Base-by-base conservation (phyloP, 2,797 vertebrate genomes). In the Picus viridis region DNA sequence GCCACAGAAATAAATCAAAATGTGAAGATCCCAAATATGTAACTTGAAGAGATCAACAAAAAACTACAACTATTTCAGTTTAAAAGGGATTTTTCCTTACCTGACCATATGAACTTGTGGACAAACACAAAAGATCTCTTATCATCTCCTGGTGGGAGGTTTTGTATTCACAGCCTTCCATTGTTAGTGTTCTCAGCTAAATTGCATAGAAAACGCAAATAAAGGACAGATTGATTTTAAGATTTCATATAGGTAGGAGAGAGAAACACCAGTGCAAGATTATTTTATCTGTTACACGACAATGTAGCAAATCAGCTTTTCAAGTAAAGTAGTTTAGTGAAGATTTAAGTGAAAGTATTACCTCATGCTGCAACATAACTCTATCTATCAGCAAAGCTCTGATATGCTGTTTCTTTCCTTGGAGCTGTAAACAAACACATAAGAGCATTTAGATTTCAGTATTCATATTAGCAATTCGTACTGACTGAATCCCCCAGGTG, bases 351-450 rank as follows among this genome's bases (percentile, higher is more conserved):
- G 83, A 24, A 96, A 89, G 69, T 34, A 83, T 96, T 98, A 99
- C 99, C 98, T 99, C 99, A 83, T 99, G 99, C 95, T 99, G 99
- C 86, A 99, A 98, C 99, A 99, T 99, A 74, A 99, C 99, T 96
- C 99, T 97, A 97, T 99, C 99, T 63, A 99, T 99, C 49, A 99
- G 97, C 49, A 99, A 96, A 64, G 99, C 99, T 98, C 99, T 98
- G 96, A 99, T 99, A 96, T 99, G 99, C 58, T 98, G 98, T 89
- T 99, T 99, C 97, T 98, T 99, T 73, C 99, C 99, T 56, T 98
- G 98, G 88, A 99, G 99, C 99, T 99, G 97, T 62, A 98, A 94
- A 95, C 63, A 95, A 83, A 97, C 34, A 72, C 8, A 12, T 36
- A 10, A 65, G 18, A 53, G 6, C 14, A 22, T 73, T 92, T 59